These are phyloP conservation scores for Odocoileus hemionus DNA, from an alignment of 2,113 vertebrate genomes.

Conservation along the genomic window DNA sequence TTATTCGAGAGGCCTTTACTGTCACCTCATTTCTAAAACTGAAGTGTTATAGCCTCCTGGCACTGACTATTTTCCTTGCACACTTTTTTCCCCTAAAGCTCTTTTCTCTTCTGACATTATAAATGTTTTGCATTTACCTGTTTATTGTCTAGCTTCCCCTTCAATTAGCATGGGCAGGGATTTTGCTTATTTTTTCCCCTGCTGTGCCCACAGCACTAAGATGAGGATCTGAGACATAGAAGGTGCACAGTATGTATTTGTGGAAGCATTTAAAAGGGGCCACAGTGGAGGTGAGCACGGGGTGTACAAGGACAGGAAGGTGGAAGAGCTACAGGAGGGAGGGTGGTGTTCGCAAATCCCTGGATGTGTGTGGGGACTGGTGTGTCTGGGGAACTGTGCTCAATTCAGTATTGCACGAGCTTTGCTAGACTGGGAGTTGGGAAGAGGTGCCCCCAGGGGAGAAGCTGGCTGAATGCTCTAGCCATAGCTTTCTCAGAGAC, in stretches of 20 bases:
- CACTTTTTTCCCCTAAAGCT: not conserved
- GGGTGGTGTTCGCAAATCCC: not conserved
- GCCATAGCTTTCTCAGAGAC: not conserved
- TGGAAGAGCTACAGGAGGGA: too few relatives aligned
- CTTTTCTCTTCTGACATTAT: not conserved
- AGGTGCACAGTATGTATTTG: not conserved
- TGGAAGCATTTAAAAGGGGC: not conserved
- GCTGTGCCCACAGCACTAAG: not conserved
- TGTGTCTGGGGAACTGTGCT: not conserved
- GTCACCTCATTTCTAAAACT: not conserved
- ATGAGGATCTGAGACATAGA: not conserved
- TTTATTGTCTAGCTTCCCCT: not conserved
- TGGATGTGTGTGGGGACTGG: not conserved
- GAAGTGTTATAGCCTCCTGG: accelerated
- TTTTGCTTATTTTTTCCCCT: not conserved
- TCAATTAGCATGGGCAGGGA: not conserved
- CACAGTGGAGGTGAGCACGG: not conserved
- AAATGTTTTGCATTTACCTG: not conserved
- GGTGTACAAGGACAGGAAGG: not conserved
- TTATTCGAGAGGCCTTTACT: not conserved
- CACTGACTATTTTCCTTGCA: not conserved
- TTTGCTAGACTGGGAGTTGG: accelerated
- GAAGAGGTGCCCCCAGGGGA: not conserved
- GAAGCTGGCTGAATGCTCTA: not conserved
- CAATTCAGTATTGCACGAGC: accelerated